Evolutionary conservation across 2,113 vertebrate species (phyloP).

Genomic region (Motacilla tschutschensis): DNA sequence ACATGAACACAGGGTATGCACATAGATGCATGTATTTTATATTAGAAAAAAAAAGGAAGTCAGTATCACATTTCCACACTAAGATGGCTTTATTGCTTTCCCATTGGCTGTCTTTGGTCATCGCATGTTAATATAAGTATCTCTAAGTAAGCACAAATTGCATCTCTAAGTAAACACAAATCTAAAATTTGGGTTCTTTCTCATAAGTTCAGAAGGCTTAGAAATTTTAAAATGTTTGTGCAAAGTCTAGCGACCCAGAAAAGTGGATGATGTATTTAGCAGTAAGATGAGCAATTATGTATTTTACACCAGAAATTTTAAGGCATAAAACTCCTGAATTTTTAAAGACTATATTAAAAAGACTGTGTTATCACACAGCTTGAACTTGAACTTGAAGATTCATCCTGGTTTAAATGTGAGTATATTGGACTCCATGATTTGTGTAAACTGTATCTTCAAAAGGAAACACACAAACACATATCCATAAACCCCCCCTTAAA

Average conservation of each 20-base stretch:
- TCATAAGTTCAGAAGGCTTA: not conserved
- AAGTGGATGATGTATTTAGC: not conserved
- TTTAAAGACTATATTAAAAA: not conserved
- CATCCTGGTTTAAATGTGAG: fast-evolving
- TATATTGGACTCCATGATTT: not conserved
- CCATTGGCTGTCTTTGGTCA: not conserved
- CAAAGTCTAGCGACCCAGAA: not conserved
- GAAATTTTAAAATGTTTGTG: not conserved
- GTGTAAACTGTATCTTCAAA: not conserved
- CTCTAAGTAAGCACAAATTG: not conserved
- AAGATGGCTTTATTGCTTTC: not conserved
- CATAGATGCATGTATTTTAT: not conserved
- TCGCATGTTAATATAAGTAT: not conserved
- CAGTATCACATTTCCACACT: not conserved
- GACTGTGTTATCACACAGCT: not conserved
- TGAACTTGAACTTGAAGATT: not conserved
- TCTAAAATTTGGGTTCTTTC: not conserved
- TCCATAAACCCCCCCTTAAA: not conserved
- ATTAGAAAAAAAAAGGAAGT: not conserved
- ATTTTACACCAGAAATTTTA: not conserved
- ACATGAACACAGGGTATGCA: fast-evolving
- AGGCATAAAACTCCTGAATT: not conserved
- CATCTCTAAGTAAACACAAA: not conserved
- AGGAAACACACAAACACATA: not conserved
- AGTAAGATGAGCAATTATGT: fast-evolving